phyloP scores from a whole-genome alignment of 2,113 vertebrate species.

The Crotalus tigris region DNA sequence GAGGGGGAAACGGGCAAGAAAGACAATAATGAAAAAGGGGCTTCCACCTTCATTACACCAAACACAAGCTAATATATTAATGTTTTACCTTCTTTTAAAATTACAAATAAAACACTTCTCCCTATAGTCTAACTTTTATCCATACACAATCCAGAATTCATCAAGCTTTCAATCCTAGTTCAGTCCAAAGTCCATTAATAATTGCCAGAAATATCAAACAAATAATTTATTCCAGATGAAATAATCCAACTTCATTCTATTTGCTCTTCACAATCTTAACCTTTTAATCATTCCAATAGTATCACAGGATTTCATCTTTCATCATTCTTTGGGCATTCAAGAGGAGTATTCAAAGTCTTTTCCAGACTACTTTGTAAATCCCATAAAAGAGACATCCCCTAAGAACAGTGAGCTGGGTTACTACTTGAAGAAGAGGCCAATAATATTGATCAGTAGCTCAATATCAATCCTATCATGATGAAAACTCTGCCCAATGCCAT shows the following conservation, averaged over 20 bases:
- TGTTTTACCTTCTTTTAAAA: not conserved
- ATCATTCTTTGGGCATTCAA: not conserved
- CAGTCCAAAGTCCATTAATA: not conserved
- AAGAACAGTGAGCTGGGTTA: not conserved
- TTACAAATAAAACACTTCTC: not conserved
- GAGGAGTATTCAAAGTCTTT: not conserved
- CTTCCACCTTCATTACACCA: not conserved
- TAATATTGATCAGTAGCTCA: not conserved
- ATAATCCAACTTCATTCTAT: not conserved
- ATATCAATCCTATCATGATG: not conserved
- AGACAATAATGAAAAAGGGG: not conserved
- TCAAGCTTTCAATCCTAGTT: not conserved
- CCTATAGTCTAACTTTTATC: not conserved
- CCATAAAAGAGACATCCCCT: not conserved
- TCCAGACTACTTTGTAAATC: not conserved
- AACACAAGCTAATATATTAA: not conserved
- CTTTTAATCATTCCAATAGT: not conserved
- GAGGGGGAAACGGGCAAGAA: not conserved
- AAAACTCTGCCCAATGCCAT: not conserved
- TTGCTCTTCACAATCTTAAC: not conserved
- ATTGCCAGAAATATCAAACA: not conserved
- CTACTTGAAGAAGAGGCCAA: not conserved
- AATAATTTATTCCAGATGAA: not conserved
- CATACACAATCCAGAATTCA: not conserved
- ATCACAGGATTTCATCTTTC: not conserved